Percentiles rank a stretch among this genome's conserved stretches.
Evolutionary conservation across 1,140 invertebrate species (phyloP).

Genomic region (Eubasilissa regina): DNA sequence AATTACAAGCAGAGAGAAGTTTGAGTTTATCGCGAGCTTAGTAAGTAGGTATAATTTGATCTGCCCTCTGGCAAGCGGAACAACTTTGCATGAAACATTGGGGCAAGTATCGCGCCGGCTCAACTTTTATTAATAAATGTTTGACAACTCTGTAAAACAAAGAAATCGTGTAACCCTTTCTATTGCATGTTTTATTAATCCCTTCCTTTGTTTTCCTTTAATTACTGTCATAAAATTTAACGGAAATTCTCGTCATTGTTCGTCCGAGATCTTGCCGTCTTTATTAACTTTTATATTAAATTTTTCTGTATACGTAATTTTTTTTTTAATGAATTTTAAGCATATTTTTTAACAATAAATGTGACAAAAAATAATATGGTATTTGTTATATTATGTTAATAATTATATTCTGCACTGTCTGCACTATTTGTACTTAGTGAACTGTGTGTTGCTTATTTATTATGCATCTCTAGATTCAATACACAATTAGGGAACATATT

Average conservation of each 20-base stretch:
- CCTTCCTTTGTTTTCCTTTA: constrained; percentile 28
- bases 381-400: too few relatives aligned
- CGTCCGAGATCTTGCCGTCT: not conserved
- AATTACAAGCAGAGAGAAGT: too few relatives aligned
- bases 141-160: constrained; percentile 19
- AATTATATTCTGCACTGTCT: too few relatives aligned
- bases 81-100: not conserved
- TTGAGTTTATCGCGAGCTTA: too few relatives aligned
- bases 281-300: not conserved
- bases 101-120: not conserved
- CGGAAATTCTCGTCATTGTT: not conserved
- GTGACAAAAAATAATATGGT: too few relatives aligned
- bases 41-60: not conserved
- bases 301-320: too few relatives aligned
- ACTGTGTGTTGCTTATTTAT: too few relatives aligned
- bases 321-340: too few relatives aligned
- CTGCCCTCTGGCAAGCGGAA: not conserved
- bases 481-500: too few relatives aligned
- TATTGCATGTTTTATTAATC: constrained; percentile 21
- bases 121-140: constrained; percentile 23
- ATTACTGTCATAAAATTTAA: constrained; percentile 23
- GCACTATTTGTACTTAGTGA: too few relatives aligned
- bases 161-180: not conserved
- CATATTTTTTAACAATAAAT: too few relatives aligned
- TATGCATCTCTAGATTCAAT: too few relatives aligned